phyloP scores from a whole-genome alignment of 2,113 vertebrate species.

The Caretta caretta region DNA sequence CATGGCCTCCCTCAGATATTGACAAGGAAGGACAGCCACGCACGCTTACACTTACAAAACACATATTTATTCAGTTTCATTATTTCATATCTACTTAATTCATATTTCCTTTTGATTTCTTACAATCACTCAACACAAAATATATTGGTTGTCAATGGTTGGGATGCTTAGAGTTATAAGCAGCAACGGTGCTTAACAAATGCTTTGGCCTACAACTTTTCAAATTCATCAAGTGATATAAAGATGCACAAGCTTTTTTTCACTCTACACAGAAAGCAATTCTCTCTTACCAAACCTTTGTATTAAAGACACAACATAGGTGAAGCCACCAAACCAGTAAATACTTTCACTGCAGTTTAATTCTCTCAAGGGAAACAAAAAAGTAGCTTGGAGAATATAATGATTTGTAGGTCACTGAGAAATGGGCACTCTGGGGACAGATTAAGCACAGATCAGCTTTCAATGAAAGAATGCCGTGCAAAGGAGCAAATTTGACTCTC shows the following conservation, averaged over 20 bases:
- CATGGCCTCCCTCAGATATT: too few species aligned
- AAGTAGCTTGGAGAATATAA: not conserved
- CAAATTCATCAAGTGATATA: not conserved
- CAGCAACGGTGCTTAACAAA: not conserved
- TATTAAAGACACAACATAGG: not conserved
- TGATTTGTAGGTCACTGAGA: not conserved
- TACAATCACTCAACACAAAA: not conserved
- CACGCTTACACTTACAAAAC: not conserved
- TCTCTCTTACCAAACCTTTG: not conserved
- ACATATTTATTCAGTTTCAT: not conserved
- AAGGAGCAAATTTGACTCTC: not conserved
- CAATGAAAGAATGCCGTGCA: not conserved
- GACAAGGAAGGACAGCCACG: too few species aligned
- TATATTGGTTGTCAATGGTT: not conserved
- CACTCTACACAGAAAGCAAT: not conserved
- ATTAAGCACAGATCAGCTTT: not conserved
- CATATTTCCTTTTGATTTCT: not conserved
- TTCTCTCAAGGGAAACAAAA: not conserved
- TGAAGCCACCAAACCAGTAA: not conserved
- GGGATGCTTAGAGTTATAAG: not conserved
- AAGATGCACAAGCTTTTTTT: fast-evolving
- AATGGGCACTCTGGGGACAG: not conserved
- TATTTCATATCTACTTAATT: not conserved
- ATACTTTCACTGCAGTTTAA: not conserved
- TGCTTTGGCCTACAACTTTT: not conserved